Base-by-base conservation (phyloP, 2,797 vertebrate genomes). In the Sebastolobus alascanus region DNA sequence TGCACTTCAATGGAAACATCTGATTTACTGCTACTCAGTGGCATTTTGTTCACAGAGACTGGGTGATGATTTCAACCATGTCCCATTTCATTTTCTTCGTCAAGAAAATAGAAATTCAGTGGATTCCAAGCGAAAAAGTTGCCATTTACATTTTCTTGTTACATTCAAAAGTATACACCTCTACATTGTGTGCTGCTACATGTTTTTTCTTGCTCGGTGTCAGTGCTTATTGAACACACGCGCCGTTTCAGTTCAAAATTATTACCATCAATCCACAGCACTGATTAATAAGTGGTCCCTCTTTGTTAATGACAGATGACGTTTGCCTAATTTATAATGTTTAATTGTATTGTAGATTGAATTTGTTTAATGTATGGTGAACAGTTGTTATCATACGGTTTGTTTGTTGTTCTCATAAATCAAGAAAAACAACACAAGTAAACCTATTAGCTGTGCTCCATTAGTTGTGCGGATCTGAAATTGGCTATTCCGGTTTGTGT, bases 381-480 rank as follows among this genome's bases (percentile, higher is more conserved):
- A 64, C 43, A 58, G 4, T 67, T 77, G 55, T 79, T 81, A 65
- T 84, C 58, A 59, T 79, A n/a, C 31, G n/a, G 67, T 72, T 64
- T 68, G 61, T 74, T 77, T 73, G 73, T 73, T 73, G 71, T 71
- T 54, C 55, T 67, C 61, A 81, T 89, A 52, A 70, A 88, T 85
- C 61, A 75, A 70, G 46, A 68, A 70, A 79, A 80, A 72, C 22
- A 79, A 84, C 78, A 61, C 56, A 84, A 82, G 75, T 75, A 84
- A 85, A 84, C 54, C 69, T 69, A 86, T 83, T 90, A 89, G 75
- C 77, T 38, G 60, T 80, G 80, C 74, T 59, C 56, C 73, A 83
- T 88, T 85, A 79, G 35, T 72, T 29, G 68, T 80, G 63, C 50
- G 54, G 56, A 80, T 82, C 22, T 88, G 46, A 84, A 69, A 73